These are phyloP conservation scores for Aproaerema taeniolella DNA, from an alignment of 2,888 invertebrate species.

Conservation along the genomic window DNA sequence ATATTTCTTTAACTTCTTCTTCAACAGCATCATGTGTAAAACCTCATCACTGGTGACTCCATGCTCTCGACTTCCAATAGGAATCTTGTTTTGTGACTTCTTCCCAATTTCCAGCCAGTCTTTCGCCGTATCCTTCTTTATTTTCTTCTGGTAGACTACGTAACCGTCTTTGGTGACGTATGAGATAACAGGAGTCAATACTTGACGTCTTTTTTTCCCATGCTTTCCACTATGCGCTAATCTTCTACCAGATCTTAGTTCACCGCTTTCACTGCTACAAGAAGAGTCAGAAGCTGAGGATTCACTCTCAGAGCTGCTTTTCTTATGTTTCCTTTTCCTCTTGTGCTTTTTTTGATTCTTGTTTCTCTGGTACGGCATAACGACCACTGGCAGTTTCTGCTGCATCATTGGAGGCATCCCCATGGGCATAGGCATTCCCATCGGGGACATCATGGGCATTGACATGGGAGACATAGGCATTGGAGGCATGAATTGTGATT, in stretches of 20 bases:
- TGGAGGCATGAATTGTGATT: conserved; percentile 1
- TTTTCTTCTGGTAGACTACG: conserved; percentile 60
- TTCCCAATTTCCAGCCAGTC: conserved; percentile 51
- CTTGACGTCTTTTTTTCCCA: conserved; percentile 32
- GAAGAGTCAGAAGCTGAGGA: not conserved
- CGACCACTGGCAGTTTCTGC: conserved; percentile 46
- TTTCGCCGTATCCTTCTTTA: conserved; percentile 51
- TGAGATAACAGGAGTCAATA: conserved; percentile 59
- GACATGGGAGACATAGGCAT: conserved; percentile 27
- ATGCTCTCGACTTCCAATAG: not conserved
- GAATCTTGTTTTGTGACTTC: conserved; percentile 12
- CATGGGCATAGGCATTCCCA: conserved; percentile 14
- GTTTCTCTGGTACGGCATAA: conserved; percentile 55
- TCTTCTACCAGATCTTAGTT: conserved; percentile 2
- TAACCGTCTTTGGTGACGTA: conserved; percentile 60
- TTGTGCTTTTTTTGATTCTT: conserved; percentile 28
- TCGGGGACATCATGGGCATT: conserved; percentile 16
- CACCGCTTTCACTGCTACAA: not conserved
- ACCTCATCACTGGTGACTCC: not conserved
- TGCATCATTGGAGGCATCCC: conserved; percentile 25
- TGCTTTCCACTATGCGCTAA: not conserved
- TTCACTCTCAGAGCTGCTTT: conserved; percentile 21
- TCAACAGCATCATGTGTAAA: not conserved
- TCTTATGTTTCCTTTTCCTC: conserved; percentile 19
- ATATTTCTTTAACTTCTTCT: not conserved